Evolutionary conservation across 2,113 vertebrate genomes (phyloP).

Genomic region (Muntiacus muntjak): DNA sequence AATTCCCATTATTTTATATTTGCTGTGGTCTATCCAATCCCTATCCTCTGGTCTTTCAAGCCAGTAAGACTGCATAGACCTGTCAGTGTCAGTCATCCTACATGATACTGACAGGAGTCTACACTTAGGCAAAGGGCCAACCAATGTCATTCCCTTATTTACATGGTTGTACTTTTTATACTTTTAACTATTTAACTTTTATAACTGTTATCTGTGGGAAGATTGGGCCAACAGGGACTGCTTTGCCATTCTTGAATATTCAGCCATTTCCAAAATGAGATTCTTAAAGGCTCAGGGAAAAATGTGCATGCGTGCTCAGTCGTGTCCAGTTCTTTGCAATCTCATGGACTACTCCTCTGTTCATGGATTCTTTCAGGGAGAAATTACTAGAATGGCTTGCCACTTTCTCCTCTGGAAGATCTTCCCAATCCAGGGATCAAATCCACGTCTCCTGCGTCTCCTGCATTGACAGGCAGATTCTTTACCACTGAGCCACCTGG

Average conservation of each 20-base stretch:
- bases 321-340: background rate
- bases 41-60: background rate
- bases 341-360: background rate
- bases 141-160: background rate
- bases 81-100: background rate
- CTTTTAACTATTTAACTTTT: background rate
- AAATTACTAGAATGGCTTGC: background rate
- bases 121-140: background rate
- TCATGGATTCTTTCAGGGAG: background rate
- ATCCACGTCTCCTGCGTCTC: accelerated
- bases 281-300: background rate
- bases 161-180: background rate
- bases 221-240: background rate
- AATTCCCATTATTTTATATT: background rate
- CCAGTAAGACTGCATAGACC: background rate
- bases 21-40: background rate
- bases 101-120: background rate
- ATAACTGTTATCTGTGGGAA: background rate
- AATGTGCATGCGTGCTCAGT: background rate
- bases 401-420: background rate
- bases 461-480: background rate
- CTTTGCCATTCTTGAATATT: background rate
- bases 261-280: background rate
- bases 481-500: background rate
- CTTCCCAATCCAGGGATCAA: background rate